Evolutionary conservation across 2,113 vertebrate species (phyloP), one percentile per base, ranked within the genome.

Genomic region (Brachyhypopomus occidentalis): DNA sequence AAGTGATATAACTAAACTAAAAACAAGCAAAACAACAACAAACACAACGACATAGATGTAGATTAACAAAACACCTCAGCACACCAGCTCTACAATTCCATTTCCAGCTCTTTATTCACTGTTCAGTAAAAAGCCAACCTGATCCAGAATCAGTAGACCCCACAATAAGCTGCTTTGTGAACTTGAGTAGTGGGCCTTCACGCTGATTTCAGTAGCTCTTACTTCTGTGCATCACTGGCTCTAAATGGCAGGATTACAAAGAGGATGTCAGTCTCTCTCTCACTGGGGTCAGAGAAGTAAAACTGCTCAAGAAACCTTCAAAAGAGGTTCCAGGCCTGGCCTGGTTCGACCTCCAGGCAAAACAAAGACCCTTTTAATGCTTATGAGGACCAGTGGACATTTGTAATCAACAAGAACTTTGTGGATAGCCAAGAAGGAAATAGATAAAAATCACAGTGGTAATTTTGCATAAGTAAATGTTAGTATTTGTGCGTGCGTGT

Each of bases 381-480:
- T 22, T 58, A 60, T 70, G 36, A 69, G 22, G 55, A 67, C 27
- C 25, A 19, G 27, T 34, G 25, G 52, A 52, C 45, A 14, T 52
- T 52, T 52, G 45, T 52, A 52, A 52, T 52, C 30, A 19, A 19
- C 64, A 25, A 12, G n/a, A 23, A 22, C 59, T 73, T 72, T 72
- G 45, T 38, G 17, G 16, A 16, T 52, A 63, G 34, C 34, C 74
- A 60, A 55, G 38, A 70, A 62, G 55, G 9, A 22, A 55, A 36
- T 52, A 71, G 20, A 60, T 71, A 52, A 69, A 19, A 77, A n/a
- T 52, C 45, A 14, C 45, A 52, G 12, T 52, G 45, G 45, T 52
- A 52, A 67, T n/a, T 22, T 72, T 87, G 84, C 56, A 79, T 86
- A 77, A 81, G 83, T 55, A n/a, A 84, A 86, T 86, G 88, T 86